Evolutionary conservation across 1,140 invertebrate genomes (phyloP), one percentile per base, ranked within the genome.

Genomic region (Drosophila sp.): DNA sequence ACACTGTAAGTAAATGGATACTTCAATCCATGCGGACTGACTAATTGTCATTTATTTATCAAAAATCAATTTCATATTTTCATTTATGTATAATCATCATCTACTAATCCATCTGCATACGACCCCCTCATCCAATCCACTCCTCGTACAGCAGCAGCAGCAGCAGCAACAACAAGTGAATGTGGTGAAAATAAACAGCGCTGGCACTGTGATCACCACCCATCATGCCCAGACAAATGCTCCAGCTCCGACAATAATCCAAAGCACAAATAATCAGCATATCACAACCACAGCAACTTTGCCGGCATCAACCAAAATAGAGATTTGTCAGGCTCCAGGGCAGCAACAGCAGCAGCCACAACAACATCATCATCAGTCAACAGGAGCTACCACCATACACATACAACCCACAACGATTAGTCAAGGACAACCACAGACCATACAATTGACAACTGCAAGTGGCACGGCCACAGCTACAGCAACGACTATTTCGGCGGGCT

Each of bases 91-190:
- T 63, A 40, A 30, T 17, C 47, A 62, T 66, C 55, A 27, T 27
- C 23, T 50, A 50, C 23, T 30, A 35, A 33, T n/a, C 17, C 2
- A 33, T 38, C 10, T 23, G 44, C 64, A 60, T 30, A 40, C 11
- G 76, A 76, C 70, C 65, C 40, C 11, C n/a, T 1, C 40, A 41
- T 41, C n/a, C 3, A n/a, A 41, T 41, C 40, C 4, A 50, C 8
- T 38, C 10, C 35, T 50, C 23, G 23, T 27, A 50, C 44, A 47
- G 44, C 44, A 44, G 17, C 41, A 64, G 29, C n/a, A 32, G 32
- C 70, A 78, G 54, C 79, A 83, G 71, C 93, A 93, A 91, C 91
- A 93, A 80, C 93, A 94, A 79, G 87, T 91, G 29, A 91, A 91
- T 65, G 86, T 91, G 60, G 90, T 91, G 57, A 91, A 91, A 70